Base-by-base conservation (phyloP, 2,797 vertebrate genomes). In the Lacerta agilis region DNA sequence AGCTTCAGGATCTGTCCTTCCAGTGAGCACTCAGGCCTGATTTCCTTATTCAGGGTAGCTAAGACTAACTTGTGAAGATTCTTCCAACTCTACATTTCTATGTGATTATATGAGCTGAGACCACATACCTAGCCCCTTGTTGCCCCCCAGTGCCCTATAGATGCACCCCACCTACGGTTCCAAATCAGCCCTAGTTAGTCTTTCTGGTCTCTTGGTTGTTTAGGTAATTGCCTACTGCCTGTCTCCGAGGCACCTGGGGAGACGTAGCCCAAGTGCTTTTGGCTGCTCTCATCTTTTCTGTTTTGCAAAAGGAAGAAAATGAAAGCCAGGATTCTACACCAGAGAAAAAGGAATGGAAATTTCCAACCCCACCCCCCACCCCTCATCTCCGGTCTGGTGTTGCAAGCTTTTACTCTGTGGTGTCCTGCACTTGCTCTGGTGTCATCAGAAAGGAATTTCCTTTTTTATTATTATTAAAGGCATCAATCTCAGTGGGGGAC, bases 391-490 rank as follows among this genome's bases (percentile, higher is more conserved):
- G 0, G 43, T 88, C 90, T 92, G 86, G 91, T 89, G 82, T 45
- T 36, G 78, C 92, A 91, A 86, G 88, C 73, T 86, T 85, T 88
- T 93, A 77, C 88, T 94, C 88, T 45, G 83, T 85, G 88, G 83
- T 86, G n/a, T 88, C 25, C 76, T 86, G 83, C 29, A 81, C 71
- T 87, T 13, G 72, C 58, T 86, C 91, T 89, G 83, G 90, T 33
- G 73, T 92, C 89, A 93, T 89, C 92, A 91, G 90, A 89, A 94
- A 95, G 81, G 83, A 93, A 87, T 94, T 94, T 90, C 13, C 89
- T 86, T 93, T 86, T 89, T 73, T 73, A 38, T 61, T 61, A 61
- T 61, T 61, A 84, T 15, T 89, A 80, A 41, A 90, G 83, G 85
- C 81, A 81, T 90, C 83, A n/a, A 87, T 95, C 95, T 94, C 94